Evolutionary conservation across 2,888 invertebrate genomes (phyloP), one percentile per base, ranked within the genome.

Genomic region (Drymonia ruficornis): DNA sequence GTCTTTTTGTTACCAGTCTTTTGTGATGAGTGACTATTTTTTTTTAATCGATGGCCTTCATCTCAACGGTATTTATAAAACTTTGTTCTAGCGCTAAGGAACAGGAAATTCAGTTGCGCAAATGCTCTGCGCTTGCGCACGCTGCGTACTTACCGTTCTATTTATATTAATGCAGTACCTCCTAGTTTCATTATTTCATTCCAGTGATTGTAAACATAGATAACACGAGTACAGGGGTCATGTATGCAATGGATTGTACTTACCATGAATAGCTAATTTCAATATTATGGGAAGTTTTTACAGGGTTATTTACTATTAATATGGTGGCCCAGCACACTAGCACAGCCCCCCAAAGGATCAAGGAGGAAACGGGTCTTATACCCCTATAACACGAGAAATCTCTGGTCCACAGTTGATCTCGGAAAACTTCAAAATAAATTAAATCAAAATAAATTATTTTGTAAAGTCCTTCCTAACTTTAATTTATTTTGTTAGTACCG

Each of bases 11-110:
- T 65, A 76, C 66, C 67, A 67, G 56, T 74, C 80, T 75, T 76
- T 86, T 86, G 86, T 84, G 52, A 57, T 65, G 71, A 74, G 46
- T 16, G 49, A 50, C 43, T 50, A 57, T 61, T 67, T 78, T 76
- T 76, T 81, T 76, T 72, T 58, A 75, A 86, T 86, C 85, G 47
- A 49, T 80, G 83, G 63, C 84, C 85, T 87, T 84, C 78, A 87
- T 86, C 86, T 85, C 59, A 61, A 59, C 65, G 70, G 69, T 80
- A 76, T 76, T 78, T 74, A 66, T 70, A 65, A 55, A 56, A 65
- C 63, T 62, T 67, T 71, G 66, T 70, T 68, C 68, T 59, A 63
- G 34, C n/a, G 61, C 49, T 52, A 43, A 49, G 51, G 23, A 60
- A 49, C 46, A 52, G 67, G 63, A 67, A 67, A 63, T 43, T 58